Conservation (phyloP, 2,797 vertebrate genomes). For the Prunella strophiata region DNA sequence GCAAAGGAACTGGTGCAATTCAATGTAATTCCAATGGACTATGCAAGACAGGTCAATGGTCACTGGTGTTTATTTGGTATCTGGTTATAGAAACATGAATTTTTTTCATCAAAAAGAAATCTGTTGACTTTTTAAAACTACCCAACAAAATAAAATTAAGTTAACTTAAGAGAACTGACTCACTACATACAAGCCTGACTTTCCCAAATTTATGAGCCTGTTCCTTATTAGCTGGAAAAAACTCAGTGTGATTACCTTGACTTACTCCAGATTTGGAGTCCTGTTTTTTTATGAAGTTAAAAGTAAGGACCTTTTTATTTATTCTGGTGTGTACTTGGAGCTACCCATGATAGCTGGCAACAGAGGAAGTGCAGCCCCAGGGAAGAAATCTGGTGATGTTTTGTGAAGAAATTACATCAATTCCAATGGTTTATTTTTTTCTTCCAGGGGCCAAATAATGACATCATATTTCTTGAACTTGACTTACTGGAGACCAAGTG, state of each 20-base stretch:
- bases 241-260: background rate
- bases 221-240: background rate
- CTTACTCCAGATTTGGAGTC: background rate
- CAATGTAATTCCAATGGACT: background rate
- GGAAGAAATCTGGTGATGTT: background rate
- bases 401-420: background rate
- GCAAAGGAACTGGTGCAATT: background rate
- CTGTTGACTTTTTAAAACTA: background rate
- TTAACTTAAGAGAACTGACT: background rate
- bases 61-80: background rate
- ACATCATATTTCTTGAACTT: constrained; percentile 62
- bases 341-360: background rate
- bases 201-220: background rate
- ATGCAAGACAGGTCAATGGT: background rate
- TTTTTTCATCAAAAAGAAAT: background rate
- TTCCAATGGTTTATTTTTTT: background rate
- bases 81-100: background rate
- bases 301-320: background rate
- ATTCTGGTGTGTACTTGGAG: background rate
- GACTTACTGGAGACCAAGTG: constrained; percentile 76
- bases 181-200: background rate
- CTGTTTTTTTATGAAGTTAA: background rate
- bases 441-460: constrained; percentile 56
- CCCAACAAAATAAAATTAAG: background rate
- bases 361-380: background rate